phyloP scores from a whole-genome alignment of 2,113 vertebrate genomes.

The Paraplagusia blochii region DNA sequence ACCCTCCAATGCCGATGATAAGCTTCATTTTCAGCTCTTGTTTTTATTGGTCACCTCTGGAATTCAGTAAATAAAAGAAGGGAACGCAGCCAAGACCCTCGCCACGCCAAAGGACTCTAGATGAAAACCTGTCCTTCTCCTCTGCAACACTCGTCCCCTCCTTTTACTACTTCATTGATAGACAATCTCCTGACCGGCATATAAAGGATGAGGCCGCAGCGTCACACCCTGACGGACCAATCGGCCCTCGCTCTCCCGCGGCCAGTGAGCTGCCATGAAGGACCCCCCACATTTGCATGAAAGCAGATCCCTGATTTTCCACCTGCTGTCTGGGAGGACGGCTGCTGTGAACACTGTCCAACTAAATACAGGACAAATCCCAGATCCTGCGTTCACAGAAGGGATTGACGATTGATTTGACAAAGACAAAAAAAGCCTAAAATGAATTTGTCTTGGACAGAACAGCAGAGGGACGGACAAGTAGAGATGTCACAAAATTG shows the following conservation, averaged over 20 bases:
- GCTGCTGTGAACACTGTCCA: conserved; percentile 16
- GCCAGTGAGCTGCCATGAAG: conserved; percentile 48
- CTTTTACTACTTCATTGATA: conserved; percentile 82
- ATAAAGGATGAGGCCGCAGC: conserved; percentile 53
- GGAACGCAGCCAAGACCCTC: conserved; percentile 55
- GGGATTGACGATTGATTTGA: not conserved
- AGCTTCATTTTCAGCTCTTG: conserved; percentile 71
- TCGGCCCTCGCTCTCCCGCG: conserved; percentile 6
- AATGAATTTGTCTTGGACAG: conserved; percentile 1
- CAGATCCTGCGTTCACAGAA: conserved; percentile 3
- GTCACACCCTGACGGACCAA: conserved; percentile 50
- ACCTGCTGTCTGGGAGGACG: conserved; percentile 58
- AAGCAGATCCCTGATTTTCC: conserved; percentile 44
- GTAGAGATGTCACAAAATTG: no score
- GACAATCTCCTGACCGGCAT: conserved; percentile 56
- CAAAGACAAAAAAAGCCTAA: no score
- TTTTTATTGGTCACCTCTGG: conserved; percentile 57
- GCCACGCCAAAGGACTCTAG: conserved; percentile 28
- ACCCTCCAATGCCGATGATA: conserved; percentile 80
- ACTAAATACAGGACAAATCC: conserved; percentile 1
- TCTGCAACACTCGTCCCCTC: conserved; percentile 41
- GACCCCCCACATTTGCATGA: conserved; percentile 36
- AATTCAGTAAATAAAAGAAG: conserved; percentile 65
- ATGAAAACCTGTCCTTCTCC: conserved; percentile 44
- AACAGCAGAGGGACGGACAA: no score